Conservation (phyloP, 2,888 invertebrate species). For the Rhagonycha lutea region DNA sequence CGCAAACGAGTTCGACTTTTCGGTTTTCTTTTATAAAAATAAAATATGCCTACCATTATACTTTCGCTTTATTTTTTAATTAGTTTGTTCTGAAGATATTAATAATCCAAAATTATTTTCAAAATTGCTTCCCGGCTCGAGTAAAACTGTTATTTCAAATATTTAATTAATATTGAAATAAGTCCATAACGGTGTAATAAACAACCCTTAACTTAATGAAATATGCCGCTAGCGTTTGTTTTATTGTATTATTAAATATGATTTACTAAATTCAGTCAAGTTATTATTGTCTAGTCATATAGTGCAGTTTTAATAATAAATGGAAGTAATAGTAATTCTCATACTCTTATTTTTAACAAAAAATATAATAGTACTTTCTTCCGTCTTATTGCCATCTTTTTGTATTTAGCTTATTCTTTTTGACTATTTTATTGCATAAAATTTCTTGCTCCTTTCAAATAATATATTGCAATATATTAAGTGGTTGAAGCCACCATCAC, state of each 20-base stretch:
- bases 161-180: not conserved
- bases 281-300: not conserved
- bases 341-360: not conserved
- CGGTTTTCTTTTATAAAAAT: not conserved
- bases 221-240: not conserved
- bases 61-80: not conserved
- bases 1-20: slow-evolving; percentile 1
- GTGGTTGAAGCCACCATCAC: no score
- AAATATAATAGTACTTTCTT: not conserved
- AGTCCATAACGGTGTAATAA: not conserved
- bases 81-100: not conserved
- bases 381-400: not conserved
- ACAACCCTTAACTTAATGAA: not conserved
- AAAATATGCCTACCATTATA: not conserved
- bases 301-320: not conserved
- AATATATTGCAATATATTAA: no score
- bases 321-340: not conserved
- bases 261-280: not conserved
- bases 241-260: not conserved
- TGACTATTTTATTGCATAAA: no score
- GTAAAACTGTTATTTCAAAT: not conserved
- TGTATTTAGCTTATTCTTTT: no score
- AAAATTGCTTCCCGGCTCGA: not conserved
- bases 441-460: no score
- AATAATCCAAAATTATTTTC: not conserved